phyloP scores from a whole-genome alignment of 2,113 vertebrate species.

The Varanus salvator region DNA sequence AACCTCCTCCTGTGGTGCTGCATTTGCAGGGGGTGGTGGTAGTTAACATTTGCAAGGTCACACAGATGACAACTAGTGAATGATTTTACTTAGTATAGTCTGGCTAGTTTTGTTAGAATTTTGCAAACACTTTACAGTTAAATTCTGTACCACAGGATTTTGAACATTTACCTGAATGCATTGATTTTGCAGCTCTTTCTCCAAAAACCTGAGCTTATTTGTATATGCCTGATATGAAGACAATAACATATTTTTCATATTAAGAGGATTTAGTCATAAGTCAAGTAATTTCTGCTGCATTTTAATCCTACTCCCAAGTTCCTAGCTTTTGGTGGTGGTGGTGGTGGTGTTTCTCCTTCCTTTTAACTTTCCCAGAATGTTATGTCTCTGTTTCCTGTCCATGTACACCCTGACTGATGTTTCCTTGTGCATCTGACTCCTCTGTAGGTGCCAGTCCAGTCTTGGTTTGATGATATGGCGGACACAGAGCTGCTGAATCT shows the following conservation, averaged over 20 bases:
- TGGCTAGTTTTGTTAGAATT: background rate
- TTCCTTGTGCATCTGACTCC: background rate
- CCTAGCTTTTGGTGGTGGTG: background rate
- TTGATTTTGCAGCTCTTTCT: background rate
- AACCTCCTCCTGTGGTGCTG: background rate
- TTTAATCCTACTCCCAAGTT: background rate
- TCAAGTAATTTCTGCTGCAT: background rate
- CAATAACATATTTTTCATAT: background rate
- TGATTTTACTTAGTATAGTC: background rate
- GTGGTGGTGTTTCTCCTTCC: background rate
- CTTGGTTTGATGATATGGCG: slow-evolving; percentile 92
- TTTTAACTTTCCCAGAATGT: background rate
- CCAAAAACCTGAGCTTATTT: background rate
- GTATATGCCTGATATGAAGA: background rate
- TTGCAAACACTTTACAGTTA: background rate
- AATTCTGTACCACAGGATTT: background rate
- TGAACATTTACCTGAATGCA: background rate
- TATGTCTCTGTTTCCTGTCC: too few relatives aligned
- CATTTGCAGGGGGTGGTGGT: background rate
- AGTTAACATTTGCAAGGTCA: background rate
- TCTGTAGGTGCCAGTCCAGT: slow-evolving; percentile 86
- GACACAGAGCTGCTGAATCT: slow-evolving; percentile 89
- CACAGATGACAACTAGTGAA: background rate
- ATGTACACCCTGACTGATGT: background rate
- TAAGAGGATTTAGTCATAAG: background rate